Percentiles rank a stretch among this genome's conserved stretches.
These are phyloP conservation scores for Melitaea cinxia DNA, from an alignment of 1,140 invertebrate genomes.

Conservation along the genomic window DNA sequence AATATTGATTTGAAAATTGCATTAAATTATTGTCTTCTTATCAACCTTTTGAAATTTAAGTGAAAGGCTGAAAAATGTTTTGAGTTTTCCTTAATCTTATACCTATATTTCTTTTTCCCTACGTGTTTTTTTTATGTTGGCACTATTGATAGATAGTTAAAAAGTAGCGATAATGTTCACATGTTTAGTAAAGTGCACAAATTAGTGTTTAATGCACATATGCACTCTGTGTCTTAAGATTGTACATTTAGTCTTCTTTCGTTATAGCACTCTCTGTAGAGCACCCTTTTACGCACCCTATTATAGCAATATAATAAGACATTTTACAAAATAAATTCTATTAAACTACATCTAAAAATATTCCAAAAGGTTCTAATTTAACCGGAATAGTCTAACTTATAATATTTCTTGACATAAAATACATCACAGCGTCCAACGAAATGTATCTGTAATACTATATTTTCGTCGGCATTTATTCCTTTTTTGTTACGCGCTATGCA, in stretches of 20 bases:
- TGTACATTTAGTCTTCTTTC: conserved; percentile 39
- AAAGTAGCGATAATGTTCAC: conserved; percentile 44
- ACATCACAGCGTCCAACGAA: conserved; percentile 5
- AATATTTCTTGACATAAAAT: conserved; percentile 10
- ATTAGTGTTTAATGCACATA: conserved; percentile 68
- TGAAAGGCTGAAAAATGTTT: neutral
- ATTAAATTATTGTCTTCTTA: conserved; percentile 12
- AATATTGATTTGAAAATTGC: conserved; percentile 17
- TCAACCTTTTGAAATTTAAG: conserved; percentile 6
- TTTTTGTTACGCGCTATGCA: conserved; percentile 77
- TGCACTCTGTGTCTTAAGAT: conserved; percentile 52
- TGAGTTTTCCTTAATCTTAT: neutral
- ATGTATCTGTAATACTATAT: conserved; percentile 59
- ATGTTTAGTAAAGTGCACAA: conserved; percentile 57
- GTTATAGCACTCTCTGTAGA: conserved; percentile 30
- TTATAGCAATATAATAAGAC: conserved; percentile 9
- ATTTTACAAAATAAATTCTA: too few species aligned
- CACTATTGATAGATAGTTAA: conserved; percentile 4
- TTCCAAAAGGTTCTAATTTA: neutral
- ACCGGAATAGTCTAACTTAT: neutral
- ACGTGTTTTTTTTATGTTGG: neutral
- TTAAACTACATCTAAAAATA: neutral
- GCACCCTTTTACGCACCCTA: conserved; percentile 31
- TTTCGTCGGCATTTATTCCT: conserved; percentile 59
- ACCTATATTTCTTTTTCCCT: neutral